Base-by-base conservation (phyloP, 2,888 invertebrate species). In the Cheilosia grossa region DNA sequence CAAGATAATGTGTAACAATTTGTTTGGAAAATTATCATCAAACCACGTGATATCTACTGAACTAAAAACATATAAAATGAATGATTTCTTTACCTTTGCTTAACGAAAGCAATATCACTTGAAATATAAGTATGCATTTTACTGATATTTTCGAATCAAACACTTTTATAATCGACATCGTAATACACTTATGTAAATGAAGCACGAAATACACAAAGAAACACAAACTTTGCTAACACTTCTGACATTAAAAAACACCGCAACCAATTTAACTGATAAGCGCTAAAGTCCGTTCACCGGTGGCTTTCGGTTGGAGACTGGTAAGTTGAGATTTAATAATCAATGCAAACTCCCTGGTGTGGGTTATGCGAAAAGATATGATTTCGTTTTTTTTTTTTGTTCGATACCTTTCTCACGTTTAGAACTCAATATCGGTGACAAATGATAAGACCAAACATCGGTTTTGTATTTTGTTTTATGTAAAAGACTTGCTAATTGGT, bases 231-330 rank as follows among this genome's bases (percentile, higher is more conserved):
- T 7, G 17, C 54, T 30, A 54, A 6, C 53, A 58, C 51, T 42
- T 49, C 19, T 61, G 17, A 63, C 47, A 37, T 61, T 61, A 27
- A 61, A 40, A 73, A 61, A 49, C 2, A 27, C 54, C 21, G 33
- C 21, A 24, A 42, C 33, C 42, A 61, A 44, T 27, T 24, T 42
- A 49, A 72, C 51, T 53, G 61, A 64, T 75, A 56, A 66, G 44
- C 53, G 49, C 53, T 44, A 15, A 47, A 30, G 42, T 44, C 44
- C 49, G 77, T 66, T 82, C 47, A 70, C 82, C 58, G 66, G 33
- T 66, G 72, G 37, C 73, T 67, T 44, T 72, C 73, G 42, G 27
- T 61, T 67, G 67, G 73, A 78, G 73, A 82, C 82, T 78, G 72
- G 63, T 66, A 44, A 42, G 51, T 51, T 67, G 72, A 72, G 37